phyloP scores from a whole-genome alignment of 2,113 vertebrate species.

The Benthochromis sp. region DNA sequence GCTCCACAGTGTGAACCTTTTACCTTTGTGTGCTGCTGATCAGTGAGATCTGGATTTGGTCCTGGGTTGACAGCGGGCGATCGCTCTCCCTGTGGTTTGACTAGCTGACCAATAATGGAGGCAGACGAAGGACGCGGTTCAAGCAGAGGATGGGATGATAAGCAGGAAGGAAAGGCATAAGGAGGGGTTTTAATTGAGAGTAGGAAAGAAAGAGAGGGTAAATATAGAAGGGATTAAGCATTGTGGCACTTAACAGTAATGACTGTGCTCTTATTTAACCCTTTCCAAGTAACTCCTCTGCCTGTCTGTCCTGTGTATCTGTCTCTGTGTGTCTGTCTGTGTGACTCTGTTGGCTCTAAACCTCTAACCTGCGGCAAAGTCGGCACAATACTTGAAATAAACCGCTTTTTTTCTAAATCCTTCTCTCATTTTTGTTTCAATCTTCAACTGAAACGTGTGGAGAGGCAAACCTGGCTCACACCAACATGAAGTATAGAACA shows the following conservation, averaged over 20 bases:
- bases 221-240: not conserved
- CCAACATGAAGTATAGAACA: constrained; percentile 38
- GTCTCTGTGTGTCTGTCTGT: constrained; percentile 4
- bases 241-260: not conserved
- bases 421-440: constrained; percentile 41
- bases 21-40: constrained; percentile 3
- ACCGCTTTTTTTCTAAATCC: not conserved
- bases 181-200: not conserved
- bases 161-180: not conserved
- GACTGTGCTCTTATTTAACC: constrained; percentile 13
- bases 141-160: not conserved
- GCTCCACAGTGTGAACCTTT: not conserved
- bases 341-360: not conserved
- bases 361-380: not conserved
- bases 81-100: not conserved
- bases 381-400: not conserved
- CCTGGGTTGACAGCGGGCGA: constrained; percentile 10
- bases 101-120: constrained; percentile 1
- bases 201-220: not conserved
- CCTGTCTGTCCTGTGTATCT: constrained; percentile 5
- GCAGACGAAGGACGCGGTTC: not conserved
- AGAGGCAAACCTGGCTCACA: constrained; percentile 70
- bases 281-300: constrained; percentile 29
- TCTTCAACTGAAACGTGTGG: constrained; percentile 35
- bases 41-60: constrained; percentile 43